These are phyloP conservation scores for Phalacrocorax pelagicus DNA, from an alignment of 2,113 vertebrate species.

Conservation along the genomic window DNA sequence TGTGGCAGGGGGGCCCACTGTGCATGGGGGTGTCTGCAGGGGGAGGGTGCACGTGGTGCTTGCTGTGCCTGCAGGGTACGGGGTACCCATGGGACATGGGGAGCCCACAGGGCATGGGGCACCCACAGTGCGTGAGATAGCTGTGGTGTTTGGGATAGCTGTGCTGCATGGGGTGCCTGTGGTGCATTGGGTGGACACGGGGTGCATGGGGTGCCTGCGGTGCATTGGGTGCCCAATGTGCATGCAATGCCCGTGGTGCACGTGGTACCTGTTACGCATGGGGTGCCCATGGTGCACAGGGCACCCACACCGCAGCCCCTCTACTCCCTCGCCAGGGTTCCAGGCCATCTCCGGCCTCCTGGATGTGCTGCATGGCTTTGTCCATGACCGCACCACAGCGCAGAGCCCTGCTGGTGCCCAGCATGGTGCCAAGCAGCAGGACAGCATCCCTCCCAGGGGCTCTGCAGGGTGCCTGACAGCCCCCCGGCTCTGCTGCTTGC, in stretches of 20 bases:
- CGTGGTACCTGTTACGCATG: accelerated
- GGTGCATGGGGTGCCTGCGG: accelerated
- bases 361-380: background rate
- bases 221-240: accelerated
- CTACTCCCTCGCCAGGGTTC: accelerated
- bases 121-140: background rate
- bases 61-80: background rate
- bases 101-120: no score
- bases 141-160: background rate
- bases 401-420: background rate
- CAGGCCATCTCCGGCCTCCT: background rate
- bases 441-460: background rate
- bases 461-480: background rate
- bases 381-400: background rate
- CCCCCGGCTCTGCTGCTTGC: accelerated
- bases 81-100: background rate
- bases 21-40: background rate
- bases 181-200: background rate
- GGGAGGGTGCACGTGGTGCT: no score
- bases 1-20: accelerated
- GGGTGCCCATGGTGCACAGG: accelerated
- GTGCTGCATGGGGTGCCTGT: accelerated
- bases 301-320: background rate
- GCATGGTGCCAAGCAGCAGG: background rate
- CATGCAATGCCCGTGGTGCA: accelerated